Percentiles rank a stretch among this genome's conserved stretches.
phyloP scores from a whole-genome alignment of 1,140 invertebrate species.

The Drosophila oshimai region DNA sequence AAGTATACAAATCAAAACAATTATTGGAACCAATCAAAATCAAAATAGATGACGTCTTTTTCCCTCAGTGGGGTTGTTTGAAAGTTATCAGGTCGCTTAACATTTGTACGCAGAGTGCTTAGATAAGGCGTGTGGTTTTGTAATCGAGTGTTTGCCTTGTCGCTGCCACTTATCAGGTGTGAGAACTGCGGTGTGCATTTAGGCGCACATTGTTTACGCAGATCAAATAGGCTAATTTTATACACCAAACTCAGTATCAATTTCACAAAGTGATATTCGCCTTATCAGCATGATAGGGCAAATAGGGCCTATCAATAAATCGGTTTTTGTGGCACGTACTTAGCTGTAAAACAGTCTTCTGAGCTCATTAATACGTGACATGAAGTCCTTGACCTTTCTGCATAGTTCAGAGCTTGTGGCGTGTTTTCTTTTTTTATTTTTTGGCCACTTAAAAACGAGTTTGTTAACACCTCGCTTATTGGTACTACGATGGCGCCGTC shows the following conservation, averaged over 20 bases:
- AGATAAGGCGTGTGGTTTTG: conserved; percentile 8
- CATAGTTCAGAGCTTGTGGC: conserved; percentile 34
- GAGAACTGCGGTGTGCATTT: conserved; percentile 16
- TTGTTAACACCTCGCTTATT: conserved; percentile 61
- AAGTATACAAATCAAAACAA: neutral
- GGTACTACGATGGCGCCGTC: conserved; percentile 44
- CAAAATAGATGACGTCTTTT: neutral
- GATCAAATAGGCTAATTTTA: conserved; percentile 8
- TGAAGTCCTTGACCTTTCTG: conserved; percentile 62
- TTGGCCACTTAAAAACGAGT: conserved; percentile 60
- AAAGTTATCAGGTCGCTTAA: conserved; percentile 33
- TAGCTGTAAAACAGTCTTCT: neutral
- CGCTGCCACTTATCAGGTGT: conserved; percentile 1
- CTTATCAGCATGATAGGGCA: conserved; percentile 23
- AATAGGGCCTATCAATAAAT: conserved; percentile 2
- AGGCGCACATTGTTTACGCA: conserved; percentile 14
- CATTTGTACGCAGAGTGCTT: conserved; percentile 29
- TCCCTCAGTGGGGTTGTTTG: conserved; percentile 4
- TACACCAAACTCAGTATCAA: conserved; percentile 7
- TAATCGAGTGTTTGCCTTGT: conserved; percentile 37
- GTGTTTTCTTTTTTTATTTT: conserved; percentile 18
- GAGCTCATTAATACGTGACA: neutral
- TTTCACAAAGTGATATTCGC: conserved; percentile 21
- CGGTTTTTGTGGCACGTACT: neutral
- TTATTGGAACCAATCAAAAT: neutral